Conservation (phyloP, 2,113 vertebrate genomes). For the Amazona guildingii region DNA sequence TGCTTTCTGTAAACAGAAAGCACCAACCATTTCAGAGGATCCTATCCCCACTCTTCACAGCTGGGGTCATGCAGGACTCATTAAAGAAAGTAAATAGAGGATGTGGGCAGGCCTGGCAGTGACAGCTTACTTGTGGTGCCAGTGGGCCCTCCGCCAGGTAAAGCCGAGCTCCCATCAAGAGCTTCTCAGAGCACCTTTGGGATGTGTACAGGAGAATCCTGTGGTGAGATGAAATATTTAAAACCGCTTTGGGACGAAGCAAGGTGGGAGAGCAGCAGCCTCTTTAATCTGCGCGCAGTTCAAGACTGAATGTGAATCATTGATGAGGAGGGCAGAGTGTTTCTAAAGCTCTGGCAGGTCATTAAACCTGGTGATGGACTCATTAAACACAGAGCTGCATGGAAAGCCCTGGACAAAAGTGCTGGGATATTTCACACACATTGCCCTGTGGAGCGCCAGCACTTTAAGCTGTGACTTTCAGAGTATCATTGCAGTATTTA, state of each 20-base stretch:
- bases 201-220: conserved; percentile 46
- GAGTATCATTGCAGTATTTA: background rate
- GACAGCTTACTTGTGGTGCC: background rate
- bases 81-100: conserved; percentile 48
- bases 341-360: conserved; percentile 61
- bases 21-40: background rate
- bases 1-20: background rate
- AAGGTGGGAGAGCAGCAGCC: conserved; percentile 32
- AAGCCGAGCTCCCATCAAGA: background rate
- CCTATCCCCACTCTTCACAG: background rate
- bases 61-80: background rate
- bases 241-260: conserved; percentile 36
- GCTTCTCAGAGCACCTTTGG: background rate
- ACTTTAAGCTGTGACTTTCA: background rate
- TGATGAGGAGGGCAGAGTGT: conserved; percentile 58
- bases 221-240: conserved; percentile 65
- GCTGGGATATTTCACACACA: background rate
- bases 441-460: background rate
- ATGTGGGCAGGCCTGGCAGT: background rate
- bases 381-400: conserved; percentile 36
- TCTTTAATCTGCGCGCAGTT: conserved; percentile 62
- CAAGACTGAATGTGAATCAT: conserved; percentile 55
- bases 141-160: conserved; percentile 34
- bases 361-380: conserved; percentile 53
- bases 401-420: conserved; percentile 13